These are phyloP conservation scores for Meandrina meandrites DNA, from an alignment of 92 coral and sea anemone genomes.

Conservation along the genomic window DNA sequence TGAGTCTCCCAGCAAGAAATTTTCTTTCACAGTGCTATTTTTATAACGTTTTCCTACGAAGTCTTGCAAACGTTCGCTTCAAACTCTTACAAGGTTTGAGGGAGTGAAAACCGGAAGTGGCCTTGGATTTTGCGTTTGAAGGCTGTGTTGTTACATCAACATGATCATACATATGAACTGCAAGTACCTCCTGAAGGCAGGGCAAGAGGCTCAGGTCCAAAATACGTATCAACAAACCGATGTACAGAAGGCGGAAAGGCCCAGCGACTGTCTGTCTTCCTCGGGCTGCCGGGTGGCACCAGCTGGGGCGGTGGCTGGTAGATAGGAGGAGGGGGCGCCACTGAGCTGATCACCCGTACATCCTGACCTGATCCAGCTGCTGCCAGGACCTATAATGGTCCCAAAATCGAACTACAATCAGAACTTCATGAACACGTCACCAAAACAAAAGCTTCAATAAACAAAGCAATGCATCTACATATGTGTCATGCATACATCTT, in stretches of 20 bases:
- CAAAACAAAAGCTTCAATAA: neutral
- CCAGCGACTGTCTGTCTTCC: constrained; percentile 84
- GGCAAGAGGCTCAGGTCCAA: constrained; percentile 41
- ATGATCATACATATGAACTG: neutral
- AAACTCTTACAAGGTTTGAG: too few species aligned
- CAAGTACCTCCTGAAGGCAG: constrained; percentile 25
- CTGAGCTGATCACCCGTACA: constrained; percentile 61
- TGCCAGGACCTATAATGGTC: constrained; percentile 68
- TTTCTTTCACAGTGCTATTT: too few species aligned
- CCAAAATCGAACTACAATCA: neutral
- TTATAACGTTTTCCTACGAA: too few species aligned
- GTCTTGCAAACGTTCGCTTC: too few species aligned
- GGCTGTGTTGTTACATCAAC: too few species aligned
- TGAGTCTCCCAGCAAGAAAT: too few species aligned
- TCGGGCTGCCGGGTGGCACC: constrained; percentile 71
- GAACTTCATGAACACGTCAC: neutral
- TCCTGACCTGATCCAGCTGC: constrained; percentile 89
- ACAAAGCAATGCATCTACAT: neutral
- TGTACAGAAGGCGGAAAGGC: constrained; percentile 92
- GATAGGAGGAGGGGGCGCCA: constrained; percentile 55
- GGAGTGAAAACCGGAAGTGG: too few species aligned
- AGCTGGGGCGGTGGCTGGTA: constrained; percentile 39
- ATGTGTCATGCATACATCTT: neutral
- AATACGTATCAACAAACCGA: constrained; percentile 71
- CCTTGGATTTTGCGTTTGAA: too few species aligned